phyloP scores from a whole-genome alignment of 2,888 invertebrate genomes.

The Thysanoteuthis rhombus region DNA sequence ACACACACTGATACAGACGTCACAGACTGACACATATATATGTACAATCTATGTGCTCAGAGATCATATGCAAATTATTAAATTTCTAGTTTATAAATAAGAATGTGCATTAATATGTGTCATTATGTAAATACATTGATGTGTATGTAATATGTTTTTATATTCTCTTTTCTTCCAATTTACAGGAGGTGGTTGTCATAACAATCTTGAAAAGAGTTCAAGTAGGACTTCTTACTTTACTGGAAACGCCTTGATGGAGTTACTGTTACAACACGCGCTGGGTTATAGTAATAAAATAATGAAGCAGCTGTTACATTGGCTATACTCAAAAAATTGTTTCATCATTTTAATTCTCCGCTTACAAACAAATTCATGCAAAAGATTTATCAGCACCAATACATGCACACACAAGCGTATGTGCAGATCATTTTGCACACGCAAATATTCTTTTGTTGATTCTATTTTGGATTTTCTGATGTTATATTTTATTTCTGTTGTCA shows the following conservation, averaged over 20 bases:
- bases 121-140: not conserved
- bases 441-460: not conserved
- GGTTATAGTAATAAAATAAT: not conserved
- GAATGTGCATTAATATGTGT: not conserved
- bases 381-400: not conserved
- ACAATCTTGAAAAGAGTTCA: not conserved
- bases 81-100: not conserved
- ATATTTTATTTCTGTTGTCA: too few species aligned
- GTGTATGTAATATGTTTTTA: not conserved
- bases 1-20: too few species aligned
- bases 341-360: not conserved
- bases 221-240: not conserved
- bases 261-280: not conserved
- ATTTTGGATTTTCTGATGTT: too few species aligned
- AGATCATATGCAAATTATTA: not conserved
- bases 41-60: not conserved
- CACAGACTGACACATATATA: not conserved
- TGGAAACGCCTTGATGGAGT: not conserved
- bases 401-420: not conserved
- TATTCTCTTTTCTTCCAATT: not conserved
- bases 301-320: not conserved
- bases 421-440: not conserved
- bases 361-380: not conserved
- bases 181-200: slow-evolving; percentile 12
- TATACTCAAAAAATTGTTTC: not conserved